A percentile compares a stretch with the other conserved stretches of the same genome.
Evolutionary conservation across 2,113 vertebrate species (phyloP).

Genomic region (Atherinomorus stipes): DNA sequence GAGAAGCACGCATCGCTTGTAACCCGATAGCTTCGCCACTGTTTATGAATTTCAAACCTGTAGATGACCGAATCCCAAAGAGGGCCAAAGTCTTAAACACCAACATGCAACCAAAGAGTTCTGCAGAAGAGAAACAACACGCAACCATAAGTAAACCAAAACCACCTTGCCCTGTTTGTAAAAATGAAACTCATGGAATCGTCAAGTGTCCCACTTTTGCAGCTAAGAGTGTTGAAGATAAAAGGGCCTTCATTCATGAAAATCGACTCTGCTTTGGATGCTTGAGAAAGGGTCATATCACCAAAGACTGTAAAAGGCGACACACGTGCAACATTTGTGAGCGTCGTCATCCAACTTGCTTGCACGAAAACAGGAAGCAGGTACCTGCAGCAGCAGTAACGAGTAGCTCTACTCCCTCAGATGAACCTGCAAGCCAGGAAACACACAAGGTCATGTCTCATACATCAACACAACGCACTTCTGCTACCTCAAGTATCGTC

Average conservation of each 20-base stretch:
- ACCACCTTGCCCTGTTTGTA: neutral
- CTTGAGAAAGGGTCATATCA: neutral
- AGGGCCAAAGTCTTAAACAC: too few relatives aligned
- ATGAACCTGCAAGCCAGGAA: too few relatives aligned
- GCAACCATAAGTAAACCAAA: too few relatives aligned
- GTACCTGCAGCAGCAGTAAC: too few relatives aligned
- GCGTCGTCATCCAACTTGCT: neutral
- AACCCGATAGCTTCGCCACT: constrained; percentile 20
- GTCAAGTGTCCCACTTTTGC: neutral
- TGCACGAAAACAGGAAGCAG: neutral
- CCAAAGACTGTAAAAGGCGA: neutral
- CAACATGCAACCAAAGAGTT: too few relatives aligned
- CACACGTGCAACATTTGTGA: neutral
- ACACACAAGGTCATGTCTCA: too few relatives aligned
- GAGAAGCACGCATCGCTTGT: constrained; percentile 29
- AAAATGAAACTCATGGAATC: neutral
- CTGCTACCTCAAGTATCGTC: too few relatives aligned
- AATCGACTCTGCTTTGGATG: neutral
- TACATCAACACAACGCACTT: too few relatives aligned
- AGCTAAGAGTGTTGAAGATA: neutral
- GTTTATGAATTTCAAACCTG: neutral
- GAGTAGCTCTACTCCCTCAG: too few relatives aligned
- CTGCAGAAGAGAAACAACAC: too few relatives aligned
- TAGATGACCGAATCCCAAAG: neutral
- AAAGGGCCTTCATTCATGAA: neutral